Conservation (phyloP, 1,140 invertebrate genomes). For the Venturia canescens region DNA sequence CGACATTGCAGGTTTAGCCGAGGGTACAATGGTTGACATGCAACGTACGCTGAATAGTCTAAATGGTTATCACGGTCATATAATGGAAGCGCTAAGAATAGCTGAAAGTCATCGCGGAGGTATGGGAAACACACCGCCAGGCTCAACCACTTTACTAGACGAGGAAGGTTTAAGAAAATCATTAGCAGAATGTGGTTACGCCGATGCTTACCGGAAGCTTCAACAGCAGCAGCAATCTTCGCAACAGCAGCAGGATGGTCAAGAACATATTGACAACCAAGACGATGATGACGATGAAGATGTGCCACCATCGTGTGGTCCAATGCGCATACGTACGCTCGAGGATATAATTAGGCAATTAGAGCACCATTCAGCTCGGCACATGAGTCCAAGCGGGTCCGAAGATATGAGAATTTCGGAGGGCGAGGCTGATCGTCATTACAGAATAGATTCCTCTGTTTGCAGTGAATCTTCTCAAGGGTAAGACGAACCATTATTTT, state of each 20-base stretch:
- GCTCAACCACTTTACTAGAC: conserved; percentile 79
- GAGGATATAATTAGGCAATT: conserved; percentile 94
- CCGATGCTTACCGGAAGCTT: conserved; percentile 79
- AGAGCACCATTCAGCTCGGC: conserved; percentile 90
- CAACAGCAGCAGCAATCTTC: conserved; percentile 71
- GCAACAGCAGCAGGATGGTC: conserved; percentile 61
- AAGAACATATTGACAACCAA: conserved; percentile 77
- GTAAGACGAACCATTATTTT: conserved; percentile 74
- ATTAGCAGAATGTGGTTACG: conserved; percentile 82
- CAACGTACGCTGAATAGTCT: conserved; percentile 90
- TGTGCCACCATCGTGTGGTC: conserved; percentile 82
- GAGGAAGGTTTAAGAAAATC: conserved; percentile 82
- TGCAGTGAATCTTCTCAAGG: conserved; percentile 86
- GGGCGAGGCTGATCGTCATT: conserved; percentile 92
- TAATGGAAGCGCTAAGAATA: conserved; percentile 90
- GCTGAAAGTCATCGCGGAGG: conserved; percentile 84
- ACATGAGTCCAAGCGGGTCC: conserved; percentile 93
- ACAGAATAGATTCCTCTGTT: conserved; percentile 88
- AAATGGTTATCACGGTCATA: conserved; percentile 95
- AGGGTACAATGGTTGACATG: conserved; percentile 84
- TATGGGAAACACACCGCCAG: conserved; percentile 78
- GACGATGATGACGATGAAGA: conserved; percentile 81
- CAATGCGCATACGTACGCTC: conserved; percentile 90
- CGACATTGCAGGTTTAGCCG: conserved; percentile 72
- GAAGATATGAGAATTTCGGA: conserved; percentile 95